Percentiles rank a stretch among this genome's conserved stretches.
Evolutionary conservation across 1,140 invertebrate genomes (phyloP).

Genomic region (Drosophila ercepeae): DNA sequence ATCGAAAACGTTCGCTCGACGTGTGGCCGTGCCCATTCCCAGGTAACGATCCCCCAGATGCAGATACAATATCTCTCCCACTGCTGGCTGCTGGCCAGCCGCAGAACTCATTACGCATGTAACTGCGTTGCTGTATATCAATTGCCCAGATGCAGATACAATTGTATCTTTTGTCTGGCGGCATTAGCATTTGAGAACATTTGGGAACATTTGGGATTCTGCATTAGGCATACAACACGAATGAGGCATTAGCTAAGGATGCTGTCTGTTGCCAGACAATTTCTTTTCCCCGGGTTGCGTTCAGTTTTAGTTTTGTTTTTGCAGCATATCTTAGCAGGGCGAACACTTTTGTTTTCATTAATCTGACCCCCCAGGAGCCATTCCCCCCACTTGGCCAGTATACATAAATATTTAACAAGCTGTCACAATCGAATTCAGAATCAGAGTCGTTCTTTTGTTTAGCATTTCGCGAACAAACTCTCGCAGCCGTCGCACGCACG

Average conservation of each 20-base stretch:
- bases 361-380: conserved; percentile 12
- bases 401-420: conserved; percentile 72
- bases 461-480: conserved; percentile 17
- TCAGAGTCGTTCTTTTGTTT: conserved; percentile 47
- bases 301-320: background rate
- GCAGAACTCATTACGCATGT: conserved; percentile 71
- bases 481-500: conserved; percentile 58
- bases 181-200: conserved; percentile 65
- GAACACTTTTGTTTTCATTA: conserved; percentile 74
- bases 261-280: background rate
- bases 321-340: conserved; percentile 8
- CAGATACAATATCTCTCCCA: conserved; percentile 49
- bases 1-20: conserved; percentile 75
- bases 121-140: conserved; percentile 67
- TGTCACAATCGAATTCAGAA: conserved; percentile 40
- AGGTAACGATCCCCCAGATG: conserved; percentile 57
- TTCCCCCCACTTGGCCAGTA: conserved; percentile 13
- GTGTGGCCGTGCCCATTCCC: conserved; percentile 81
- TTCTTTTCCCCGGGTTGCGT: background rate
- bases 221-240: conserved; percentile 62
- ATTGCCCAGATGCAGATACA: conserved; percentile 34
- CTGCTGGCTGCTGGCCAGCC: conserved; percentile 11
- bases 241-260: conserved; percentile 46
- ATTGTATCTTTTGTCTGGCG: conserved; percentile 45
- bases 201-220: conserved; percentile 49